phyloP scores from a whole-genome alignment of 2,797 vertebrate genomes.

The Crenuchus spilurus region DNA sequence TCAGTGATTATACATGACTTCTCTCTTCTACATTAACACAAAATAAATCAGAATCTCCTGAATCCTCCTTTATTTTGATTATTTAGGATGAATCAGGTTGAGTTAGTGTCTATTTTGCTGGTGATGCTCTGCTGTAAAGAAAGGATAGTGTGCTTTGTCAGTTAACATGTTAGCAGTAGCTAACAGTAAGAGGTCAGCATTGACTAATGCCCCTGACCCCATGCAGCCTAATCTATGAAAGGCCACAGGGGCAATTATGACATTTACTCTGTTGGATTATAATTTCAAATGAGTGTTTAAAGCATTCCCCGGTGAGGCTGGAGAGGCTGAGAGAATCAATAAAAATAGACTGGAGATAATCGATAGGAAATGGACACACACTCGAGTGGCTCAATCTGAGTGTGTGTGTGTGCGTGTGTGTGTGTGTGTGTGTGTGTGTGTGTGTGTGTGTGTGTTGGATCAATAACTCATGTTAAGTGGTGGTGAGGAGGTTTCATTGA shows the following conservation, averaged over 20 bases:
- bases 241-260: constrained; percentile 83
- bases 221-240: constrained; percentile 74
- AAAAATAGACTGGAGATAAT: constrained; percentile 84
- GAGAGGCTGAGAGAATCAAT: constrained; percentile 70
- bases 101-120: no score
- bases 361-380: constrained; percentile 85
- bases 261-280: constrained; percentile 85
- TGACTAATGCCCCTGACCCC: constrained; percentile 75
- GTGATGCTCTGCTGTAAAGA: background rate
- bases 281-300: constrained; percentile 86
- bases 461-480: constrained; percentile 86
- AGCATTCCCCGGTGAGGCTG: constrained; percentile 73
- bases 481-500: constrained; percentile 80
- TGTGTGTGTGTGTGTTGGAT: constrained; percentile 62
- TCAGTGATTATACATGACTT: background rate
- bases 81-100: background rate
- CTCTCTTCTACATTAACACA: no score
- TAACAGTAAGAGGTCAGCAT: constrained; percentile 75
- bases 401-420: constrained; percentile 40
- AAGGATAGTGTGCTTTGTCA: constrained; percentile 14
- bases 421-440: constrained; percentile 49
- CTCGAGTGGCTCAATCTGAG: constrained; percentile 63
- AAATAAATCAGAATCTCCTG: no score
- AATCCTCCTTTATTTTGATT: no score
- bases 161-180: constrained; percentile 36